Base-by-base conservation (phyloP, 1,140 invertebrate species). In the Brachionus calyciflorus region DNA sequence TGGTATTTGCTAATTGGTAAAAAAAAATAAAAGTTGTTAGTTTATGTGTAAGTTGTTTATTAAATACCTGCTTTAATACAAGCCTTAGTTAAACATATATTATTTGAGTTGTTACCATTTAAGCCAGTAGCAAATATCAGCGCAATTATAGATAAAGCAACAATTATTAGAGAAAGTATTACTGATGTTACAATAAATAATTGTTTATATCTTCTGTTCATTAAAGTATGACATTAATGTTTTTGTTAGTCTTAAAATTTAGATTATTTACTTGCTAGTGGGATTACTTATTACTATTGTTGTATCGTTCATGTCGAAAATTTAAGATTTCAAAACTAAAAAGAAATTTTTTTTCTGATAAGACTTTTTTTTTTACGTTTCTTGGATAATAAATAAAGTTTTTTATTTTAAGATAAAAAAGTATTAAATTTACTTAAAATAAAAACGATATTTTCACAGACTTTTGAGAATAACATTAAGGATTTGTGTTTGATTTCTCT, bases 1-100 rank as follows among this genome's bases (percentile, higher is more conserved):
- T 73, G 19, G 46, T 73, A 24, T 73, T 37, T 5, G 69, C 69
- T 73, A 17, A 37, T 51, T 51, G 14, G 12, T 33, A 33, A 6
- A 3, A 19, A 33, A 33, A 21, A 6, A 9, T 12, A 5, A 9
- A 33, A 28, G 17, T 51, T 51, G 49, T 19, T 51, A n/a, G n/a
- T n/a, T n/a, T n/a, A n/a, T n/a, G n/a, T n/a, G n/a, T 60, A n/a
- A 30, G 30, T 10, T 37, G 9, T 55, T 55, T 7, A 26, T 30
- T 30, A 60, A 12, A 51, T 51, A 73, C 69, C 69, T 40, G 69
- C 69, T 73, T 55, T 49, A 26, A 73, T 55, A 55, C 69, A 73
- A 40, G 46, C 51, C 30, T 17, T 73, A 21, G 69, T 73, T 41
- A 46, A 21, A 51, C 46, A 73, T 30, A 73, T 12, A 9, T 37